Conservation (phyloP, 2,113 vertebrate genomes). For the Hippocampus zosterae region DNA sequence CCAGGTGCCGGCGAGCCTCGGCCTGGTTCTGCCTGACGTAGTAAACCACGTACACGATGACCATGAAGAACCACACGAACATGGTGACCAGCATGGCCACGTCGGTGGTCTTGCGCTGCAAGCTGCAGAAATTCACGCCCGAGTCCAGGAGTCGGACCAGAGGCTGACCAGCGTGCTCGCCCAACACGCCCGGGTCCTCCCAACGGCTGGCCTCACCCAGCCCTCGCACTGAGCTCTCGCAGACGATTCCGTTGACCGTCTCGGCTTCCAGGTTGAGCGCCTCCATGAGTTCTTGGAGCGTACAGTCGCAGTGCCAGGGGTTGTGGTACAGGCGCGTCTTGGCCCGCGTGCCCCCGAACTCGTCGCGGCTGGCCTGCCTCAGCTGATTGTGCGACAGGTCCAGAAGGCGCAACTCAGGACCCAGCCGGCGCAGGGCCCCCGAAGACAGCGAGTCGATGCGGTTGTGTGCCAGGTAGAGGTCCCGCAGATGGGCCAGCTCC, state of each 20-base stretch:
- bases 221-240: slow-evolving; percentile 67
- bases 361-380: slow-evolving; percentile 61
- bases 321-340: slow-evolving; percentile 75
- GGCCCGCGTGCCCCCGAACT: slow-evolving; percentile 66
- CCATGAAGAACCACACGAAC: slow-evolving; percentile 75
- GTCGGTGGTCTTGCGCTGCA: slow-evolving; percentile 67
- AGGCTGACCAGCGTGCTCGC: slow-evolving; percentile 64
- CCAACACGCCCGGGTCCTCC: slow-evolving; percentile 64
- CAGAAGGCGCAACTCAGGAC: slow-evolving; percentile 66
- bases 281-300: slow-evolving; percentile 75
- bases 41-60: slow-evolving; percentile 75
- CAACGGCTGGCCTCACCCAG: slow-evolving; percentile 68
- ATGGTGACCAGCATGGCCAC: slow-evolving; percentile 75
- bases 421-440: slow-evolving; percentile 67
- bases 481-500: slow-evolving; percentile 66
- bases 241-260: slow-evolving; percentile 72
- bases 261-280: slow-evolving; percentile 70
- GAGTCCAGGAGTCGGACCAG: slow-evolving; percentile 69
- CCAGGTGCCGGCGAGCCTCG: slow-evolving; percentile 67
- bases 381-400: slow-evolving; percentile 76
- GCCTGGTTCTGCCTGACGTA: slow-evolving; percentile 75
- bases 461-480: slow-evolving; percentile 76
- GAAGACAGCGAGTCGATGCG: slow-evolving; percentile 69
- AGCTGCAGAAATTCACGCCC: slow-evolving; percentile 72
- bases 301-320: slow-evolving; percentile 77